Evolutionary conservation across 2,888 invertebrate species (phyloP).

Genomic region (Busseola fusca): DNA sequence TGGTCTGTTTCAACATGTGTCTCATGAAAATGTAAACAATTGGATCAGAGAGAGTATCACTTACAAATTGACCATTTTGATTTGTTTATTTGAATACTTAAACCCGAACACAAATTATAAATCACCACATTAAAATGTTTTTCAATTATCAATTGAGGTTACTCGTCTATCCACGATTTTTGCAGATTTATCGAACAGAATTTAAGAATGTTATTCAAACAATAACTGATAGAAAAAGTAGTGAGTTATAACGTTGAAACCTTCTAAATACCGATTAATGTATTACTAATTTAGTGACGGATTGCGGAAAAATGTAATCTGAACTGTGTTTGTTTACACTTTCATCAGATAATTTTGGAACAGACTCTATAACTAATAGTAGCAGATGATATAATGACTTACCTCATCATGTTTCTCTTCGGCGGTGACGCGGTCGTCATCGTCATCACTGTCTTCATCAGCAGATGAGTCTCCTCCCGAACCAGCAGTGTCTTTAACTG

Average conservation of each 20-base stretch:
- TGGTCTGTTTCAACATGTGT: neutral
- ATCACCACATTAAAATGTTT: neutral
- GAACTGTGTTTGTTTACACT: neutral
- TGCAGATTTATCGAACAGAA: neutral
- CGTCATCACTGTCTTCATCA: constrained; percentile 93
- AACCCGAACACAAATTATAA: neutral
- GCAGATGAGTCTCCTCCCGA: constrained; percentile 92
- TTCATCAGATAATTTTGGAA: neutral
- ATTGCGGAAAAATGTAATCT: neutral
- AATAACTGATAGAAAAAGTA: neutral
- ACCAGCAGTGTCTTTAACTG: constrained; percentile 79
- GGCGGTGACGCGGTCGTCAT: constrained; percentile 89
- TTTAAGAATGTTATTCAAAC: neutral
- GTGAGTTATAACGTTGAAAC: neutral
- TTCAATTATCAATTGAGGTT: neutral
- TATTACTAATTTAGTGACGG: neutral
- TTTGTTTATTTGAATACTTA: neutral
- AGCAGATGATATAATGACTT: constrained; percentile 54
- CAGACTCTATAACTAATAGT: neutral
- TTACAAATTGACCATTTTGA: neutral
- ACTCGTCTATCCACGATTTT: neutral
- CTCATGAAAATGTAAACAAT: neutral
- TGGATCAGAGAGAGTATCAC: neutral
- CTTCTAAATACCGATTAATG: neutral
- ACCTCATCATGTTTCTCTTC: constrained; percentile 92